A percentile compares a stretch with the other conserved stretches of the same genome.
phyloP scores from a whole-genome alignment of 2,797 vertebrate genomes.

The Sebastolobus alascanus region DNA sequence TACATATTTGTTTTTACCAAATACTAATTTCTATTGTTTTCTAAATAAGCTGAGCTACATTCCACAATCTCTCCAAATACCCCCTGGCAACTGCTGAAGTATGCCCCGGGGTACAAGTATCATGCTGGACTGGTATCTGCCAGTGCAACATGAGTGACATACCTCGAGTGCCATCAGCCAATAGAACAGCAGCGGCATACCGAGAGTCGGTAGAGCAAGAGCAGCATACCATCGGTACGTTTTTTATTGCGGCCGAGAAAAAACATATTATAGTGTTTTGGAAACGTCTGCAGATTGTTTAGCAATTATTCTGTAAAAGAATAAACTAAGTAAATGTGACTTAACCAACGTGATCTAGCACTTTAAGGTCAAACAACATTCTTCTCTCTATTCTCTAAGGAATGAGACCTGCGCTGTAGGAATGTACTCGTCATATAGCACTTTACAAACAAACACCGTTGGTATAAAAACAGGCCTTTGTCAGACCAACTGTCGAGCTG shows the following conservation, averaged over 20 bases:
- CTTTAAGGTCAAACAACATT: constrained; percentile 2
- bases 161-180: not conserved
- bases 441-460: constrained; percentile 13
- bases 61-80: not conserved
- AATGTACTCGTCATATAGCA: not conserved
- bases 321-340: not conserved
- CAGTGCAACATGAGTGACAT: constrained; percentile 3
- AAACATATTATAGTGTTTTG: not conserved
- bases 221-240: not conserved
- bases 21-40: not conserved
- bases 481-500: constrained; percentile 27
- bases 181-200: constrained; percentile 1
- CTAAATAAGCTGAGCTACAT: not conserved
- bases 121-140: not conserved
- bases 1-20: not conserved
- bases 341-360: not conserved
- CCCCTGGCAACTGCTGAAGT: not conserved
- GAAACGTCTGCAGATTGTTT: not conserved
- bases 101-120: not conserved
- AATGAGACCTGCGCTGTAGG: not conserved
- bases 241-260: not conserved
- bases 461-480: constrained; percentile 19
- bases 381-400: constrained; percentile 3
- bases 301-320: not conserved
- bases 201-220: not conserved